Percentiles rank a stretch among this genome's conserved stretches.
phyloP scores from a whole-genome alignment of 2,888 invertebrate genomes.

The Caenorhabditis sp. region DNA sequence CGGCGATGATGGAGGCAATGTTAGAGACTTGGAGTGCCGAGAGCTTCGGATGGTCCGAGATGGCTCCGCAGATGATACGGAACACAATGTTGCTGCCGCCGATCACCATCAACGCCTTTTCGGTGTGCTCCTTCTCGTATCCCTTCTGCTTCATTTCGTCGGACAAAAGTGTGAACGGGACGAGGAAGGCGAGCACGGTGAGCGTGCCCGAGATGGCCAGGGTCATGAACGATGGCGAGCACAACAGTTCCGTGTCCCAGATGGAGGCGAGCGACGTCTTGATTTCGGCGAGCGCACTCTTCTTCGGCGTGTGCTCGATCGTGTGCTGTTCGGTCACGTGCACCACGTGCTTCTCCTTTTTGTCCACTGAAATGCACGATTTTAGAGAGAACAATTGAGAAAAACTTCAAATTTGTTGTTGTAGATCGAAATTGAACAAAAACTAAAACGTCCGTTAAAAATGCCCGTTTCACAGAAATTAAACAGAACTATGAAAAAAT shows the following conservation, averaged over 20 bases:
- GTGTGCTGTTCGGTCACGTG: conserved; percentile 38
- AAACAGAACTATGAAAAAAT: too few species aligned
- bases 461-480: too few species aligned
- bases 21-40: conserved; percentile 92
- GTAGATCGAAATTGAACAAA: background rate
- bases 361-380: conserved; percentile 26
- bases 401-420: too few species aligned
- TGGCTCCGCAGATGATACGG: conserved; percentile 85
- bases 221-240: conserved; percentile 90
- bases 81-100: conserved; percentile 93
- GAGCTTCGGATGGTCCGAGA: conserved; percentile 86
- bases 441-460: too few species aligned
- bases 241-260: conserved; percentile 87
- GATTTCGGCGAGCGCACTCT: conserved; percentile 7
- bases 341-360: conserved; percentile 27
- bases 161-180: conserved; percentile 91
- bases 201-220: conserved; percentile 91
- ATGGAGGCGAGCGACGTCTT: conserved; percentile 58
- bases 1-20: conserved; percentile 89
- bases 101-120: conserved; percentile 87
- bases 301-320: conserved; percentile 34
- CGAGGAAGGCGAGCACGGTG: conserved; percentile 95
- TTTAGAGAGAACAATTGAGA: background rate
- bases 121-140: conserved; percentile 81
- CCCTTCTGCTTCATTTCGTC: conserved; percentile 82